phyloP scores from a whole-genome alignment of 2,888 invertebrate species.

The Helleia helle region DNA sequence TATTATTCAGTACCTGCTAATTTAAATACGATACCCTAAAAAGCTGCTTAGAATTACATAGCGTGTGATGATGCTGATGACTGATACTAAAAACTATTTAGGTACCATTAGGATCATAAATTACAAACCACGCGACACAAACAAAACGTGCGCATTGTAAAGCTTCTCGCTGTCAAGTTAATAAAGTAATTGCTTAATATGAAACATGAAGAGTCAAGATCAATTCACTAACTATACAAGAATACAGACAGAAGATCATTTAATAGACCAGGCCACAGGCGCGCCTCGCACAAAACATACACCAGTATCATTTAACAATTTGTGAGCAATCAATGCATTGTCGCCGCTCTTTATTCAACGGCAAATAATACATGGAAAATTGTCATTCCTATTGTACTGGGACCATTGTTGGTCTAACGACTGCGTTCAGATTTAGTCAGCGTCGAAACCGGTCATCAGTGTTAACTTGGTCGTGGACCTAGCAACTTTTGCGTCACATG shows the following conservation, averaged over 20 bases:
- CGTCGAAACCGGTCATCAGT: conserved; percentile 56
- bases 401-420: conserved; percentile 66
- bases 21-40: too few relatives aligned
- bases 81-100: too few relatives aligned
- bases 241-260: conserved; percentile 27
- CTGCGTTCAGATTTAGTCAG: conserved; percentile 57
- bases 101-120: too few relatives aligned
- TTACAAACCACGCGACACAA: background rate
- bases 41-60: too few relatives aligned
- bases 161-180: background rate
- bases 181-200: background rate
- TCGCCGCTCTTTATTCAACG: conserved; percentile 72
- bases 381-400: conserved; percentile 63
- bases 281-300: conserved; percentile 64
- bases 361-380: conserved; percentile 72
- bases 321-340: conserved; percentile 72
- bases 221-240: conserved; percentile 13
- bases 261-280: conserved; percentile 54
- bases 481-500: conserved; percentile 28
- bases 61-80: too few relatives aligned
- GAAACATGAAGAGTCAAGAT: conserved; percentile 1
- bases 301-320: conserved; percentile 72
- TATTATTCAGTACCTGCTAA: too few relatives aligned
- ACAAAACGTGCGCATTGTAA: background rate
- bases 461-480: conserved; percentile 36